These are phyloP conservation scores for Hycleus phaleratus DNA, from an alignment of 1,140 invertebrate genomes.

Conservation along the genomic window DNA sequence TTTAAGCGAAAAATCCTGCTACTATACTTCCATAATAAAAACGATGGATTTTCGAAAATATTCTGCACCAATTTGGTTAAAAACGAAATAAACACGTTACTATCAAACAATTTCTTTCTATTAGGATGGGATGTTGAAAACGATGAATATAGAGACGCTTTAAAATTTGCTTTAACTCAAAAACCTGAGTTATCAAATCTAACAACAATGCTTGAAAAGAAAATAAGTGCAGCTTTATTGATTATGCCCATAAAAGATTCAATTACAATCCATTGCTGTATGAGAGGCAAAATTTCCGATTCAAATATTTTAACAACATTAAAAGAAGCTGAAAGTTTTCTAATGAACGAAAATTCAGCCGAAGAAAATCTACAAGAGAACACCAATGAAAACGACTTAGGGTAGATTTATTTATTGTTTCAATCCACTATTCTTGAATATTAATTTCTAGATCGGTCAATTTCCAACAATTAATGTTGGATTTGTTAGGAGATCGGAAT, in stretches of 20 bases:
- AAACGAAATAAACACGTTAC: slow-evolving; percentile 10
- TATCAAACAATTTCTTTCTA: slow-evolving; percentile 19
- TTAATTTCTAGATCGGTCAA: slow-evolving; percentile 16
- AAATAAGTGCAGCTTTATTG: slow-evolving; percentile 11
- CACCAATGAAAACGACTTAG: slow-evolving; percentile 10
- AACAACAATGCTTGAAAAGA: slow-evolving; percentile 6
- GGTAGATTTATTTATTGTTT: not conserved
- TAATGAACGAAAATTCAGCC: slow-evolving; percentile 16
- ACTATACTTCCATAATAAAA: slow-evolving; percentile 26
- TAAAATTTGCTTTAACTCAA: slow-evolving; percentile 15
- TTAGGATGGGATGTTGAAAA: slow-evolving; percentile 27
- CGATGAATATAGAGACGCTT: slow-evolving; percentile 14
- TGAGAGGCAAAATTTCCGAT: slow-evolving; percentile 14
- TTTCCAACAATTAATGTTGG: slow-evolving; percentile 29
- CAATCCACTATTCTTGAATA: not conserved
- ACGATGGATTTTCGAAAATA: slow-evolving; percentile 20
- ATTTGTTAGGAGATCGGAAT: slow-evolving; percentile 32
- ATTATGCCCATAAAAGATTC: slow-evolving; percentile 16
- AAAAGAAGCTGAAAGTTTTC: slow-evolving; percentile 8
- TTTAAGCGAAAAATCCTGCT: slow-evolving; percentile 24
- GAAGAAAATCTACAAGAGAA: slow-evolving; percentile 6
- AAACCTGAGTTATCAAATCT: slow-evolving; percentile 8
- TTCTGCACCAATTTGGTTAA: slow-evolving; percentile 18
- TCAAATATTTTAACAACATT: slow-evolving; percentile 11
- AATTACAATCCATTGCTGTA: slow-evolving; percentile 11